Conservation (phyloP, 2,888 invertebrate genomes). For the Agelastica alni region DNA sequence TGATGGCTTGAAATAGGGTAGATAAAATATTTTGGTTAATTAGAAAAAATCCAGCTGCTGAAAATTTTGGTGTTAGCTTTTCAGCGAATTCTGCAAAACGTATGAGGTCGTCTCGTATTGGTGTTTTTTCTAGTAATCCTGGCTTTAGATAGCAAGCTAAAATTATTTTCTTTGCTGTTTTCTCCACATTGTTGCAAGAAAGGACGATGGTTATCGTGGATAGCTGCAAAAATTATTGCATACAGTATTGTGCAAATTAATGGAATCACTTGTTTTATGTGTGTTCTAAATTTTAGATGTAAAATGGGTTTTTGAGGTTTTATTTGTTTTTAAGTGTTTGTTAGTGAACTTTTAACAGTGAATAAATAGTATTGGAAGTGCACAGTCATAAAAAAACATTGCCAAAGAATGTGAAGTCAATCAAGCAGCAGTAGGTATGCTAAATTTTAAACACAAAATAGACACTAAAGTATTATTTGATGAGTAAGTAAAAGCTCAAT, state of each 20-base stretch:
- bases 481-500: too few species aligned
- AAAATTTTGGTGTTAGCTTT: slow-evolving; percentile 27
- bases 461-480: too few species aligned
- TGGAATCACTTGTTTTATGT: too few species aligned
- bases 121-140: slow-evolving; percentile 26
- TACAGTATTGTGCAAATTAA: too few species aligned
- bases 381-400: too few species aligned
- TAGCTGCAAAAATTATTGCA: slow-evolving; percentile 25
- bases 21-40: slow-evolving; percentile 30
- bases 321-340: background rate
- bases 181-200: slow-evolving; percentile 30
- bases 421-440: too few species aligned
- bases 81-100: slow-evolving; percentile 22
- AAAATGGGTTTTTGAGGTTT: too few species aligned
- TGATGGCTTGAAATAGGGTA: slow-evolving; percentile 28
- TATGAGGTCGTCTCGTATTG: slow-evolving; percentile 22
- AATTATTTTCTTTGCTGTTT: slow-evolving; percentile 22
- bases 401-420: too few species aligned
- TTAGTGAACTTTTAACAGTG: background rate
- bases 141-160: slow-evolving; percentile 27
- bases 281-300: too few species aligned
- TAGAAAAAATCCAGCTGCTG: slow-evolving; percentile 33
- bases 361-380: too few species aligned
- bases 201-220: slow-evolving; percentile 30
- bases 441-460: too few species aligned